These are phyloP conservation scores for Phenacoccus solenopsis DNA, from an alignment of 1,140 invertebrate genomes.

Conservation along the genomic window DNA sequence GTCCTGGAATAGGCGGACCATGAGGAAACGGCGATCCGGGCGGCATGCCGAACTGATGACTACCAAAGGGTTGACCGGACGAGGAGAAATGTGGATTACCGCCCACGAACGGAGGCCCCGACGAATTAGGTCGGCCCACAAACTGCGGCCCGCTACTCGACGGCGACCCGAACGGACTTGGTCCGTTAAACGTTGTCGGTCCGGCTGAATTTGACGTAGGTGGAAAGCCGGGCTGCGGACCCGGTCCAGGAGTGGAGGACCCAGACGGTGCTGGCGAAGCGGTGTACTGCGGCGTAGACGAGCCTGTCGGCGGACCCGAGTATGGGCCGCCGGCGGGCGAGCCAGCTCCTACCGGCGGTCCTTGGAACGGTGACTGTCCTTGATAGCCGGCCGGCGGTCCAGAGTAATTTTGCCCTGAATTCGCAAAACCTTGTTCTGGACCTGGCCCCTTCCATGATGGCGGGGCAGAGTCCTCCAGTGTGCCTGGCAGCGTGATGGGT, in stretches of 20 bases:
- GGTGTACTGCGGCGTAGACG: constrained; percentile 57
- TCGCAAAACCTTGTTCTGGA: constrained; percentile 46
- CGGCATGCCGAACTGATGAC: constrained; percentile 52
- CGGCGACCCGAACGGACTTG: constrained; percentile 50
- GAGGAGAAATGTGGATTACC: constrained; percentile 51
- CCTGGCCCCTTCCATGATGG: constrained; percentile 53
- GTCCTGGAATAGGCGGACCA: constrained; percentile 36
- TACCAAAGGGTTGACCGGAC: constrained; percentile 47
- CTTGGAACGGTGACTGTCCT: constrained; percentile 45
- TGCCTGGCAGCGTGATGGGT: constrained; percentile 47
- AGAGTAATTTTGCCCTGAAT: constrained; percentile 42
- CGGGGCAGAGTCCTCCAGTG: constrained; percentile 49
- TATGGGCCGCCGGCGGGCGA: constrained; percentile 49
- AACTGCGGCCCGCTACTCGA: constrained; percentile 46
- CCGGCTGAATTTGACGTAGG: constrained; percentile 47
- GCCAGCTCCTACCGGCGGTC: constrained; percentile 46
- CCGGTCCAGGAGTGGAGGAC: constrained; percentile 55
- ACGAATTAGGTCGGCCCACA: constrained; percentile 50
- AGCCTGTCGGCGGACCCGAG: constrained; percentile 52
- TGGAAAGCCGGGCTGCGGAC: constrained; percentile 45
- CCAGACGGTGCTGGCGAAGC: constrained; percentile 59
- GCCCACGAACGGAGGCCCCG: constrained; percentile 50
- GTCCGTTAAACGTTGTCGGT: constrained; percentile 49
- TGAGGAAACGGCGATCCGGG: constrained; percentile 52
- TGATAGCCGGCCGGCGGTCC: constrained; percentile 45